These are phyloP conservation scores for Drosophila anceps DNA, from an alignment of 2,888 invertebrate species.

Conservation along the genomic window DNA sequence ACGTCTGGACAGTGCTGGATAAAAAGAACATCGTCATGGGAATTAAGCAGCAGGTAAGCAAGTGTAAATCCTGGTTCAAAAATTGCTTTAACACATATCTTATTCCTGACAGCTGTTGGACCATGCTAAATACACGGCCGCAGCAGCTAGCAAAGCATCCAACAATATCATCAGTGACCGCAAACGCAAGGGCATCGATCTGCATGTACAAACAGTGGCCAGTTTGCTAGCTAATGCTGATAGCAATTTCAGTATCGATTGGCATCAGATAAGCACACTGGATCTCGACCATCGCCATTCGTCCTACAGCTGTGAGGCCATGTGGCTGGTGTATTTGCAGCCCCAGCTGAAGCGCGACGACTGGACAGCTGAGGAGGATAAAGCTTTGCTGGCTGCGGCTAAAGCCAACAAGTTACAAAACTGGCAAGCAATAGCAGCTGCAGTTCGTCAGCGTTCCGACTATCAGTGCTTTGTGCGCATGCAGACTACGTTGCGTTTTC, in stretches of 20 bases:
- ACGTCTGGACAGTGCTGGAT: slow-evolving; percentile 87
- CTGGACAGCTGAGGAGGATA: slow-evolving; percentile 87
- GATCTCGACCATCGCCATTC: slow-evolving; percentile 87
- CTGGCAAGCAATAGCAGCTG: slow-evolving; percentile 89
- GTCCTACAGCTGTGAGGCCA: slow-evolving; percentile 88
- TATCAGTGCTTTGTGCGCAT: slow-evolving; percentile 90
- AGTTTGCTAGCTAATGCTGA: slow-evolving; percentile 56
- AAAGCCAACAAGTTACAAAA: slow-evolving; percentile 86
- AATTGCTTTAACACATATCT: not conserved
- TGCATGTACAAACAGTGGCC: slow-evolving; percentile 55
- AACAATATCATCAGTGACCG: not conserved
- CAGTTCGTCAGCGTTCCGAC: slow-evolving; percentile 88
- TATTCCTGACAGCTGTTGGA: slow-evolving; percentile 57
- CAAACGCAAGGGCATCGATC: slow-evolving; percentile 39
- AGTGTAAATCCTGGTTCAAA: accelerated
- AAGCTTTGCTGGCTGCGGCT: slow-evolving; percentile 83
- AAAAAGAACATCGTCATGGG: slow-evolving; percentile 86
- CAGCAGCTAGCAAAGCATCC: not conserved
- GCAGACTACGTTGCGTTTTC: slow-evolving; percentile 85
- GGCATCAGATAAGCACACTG: slow-evolving; percentile 80
- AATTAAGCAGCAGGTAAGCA: slow-evolving; percentile 85
- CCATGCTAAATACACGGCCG: slow-evolving; percentile 22
- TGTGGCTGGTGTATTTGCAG: slow-evolving; percentile 91
- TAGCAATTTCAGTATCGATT: slow-evolving; percentile 80
- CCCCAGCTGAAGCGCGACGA: slow-evolving; percentile 88